Evolutionary conservation across 2,888 invertebrate species (phyloP), one percentile per base, ranked within the genome.

Genomic region (Oligia fasciuncula): DNA sequence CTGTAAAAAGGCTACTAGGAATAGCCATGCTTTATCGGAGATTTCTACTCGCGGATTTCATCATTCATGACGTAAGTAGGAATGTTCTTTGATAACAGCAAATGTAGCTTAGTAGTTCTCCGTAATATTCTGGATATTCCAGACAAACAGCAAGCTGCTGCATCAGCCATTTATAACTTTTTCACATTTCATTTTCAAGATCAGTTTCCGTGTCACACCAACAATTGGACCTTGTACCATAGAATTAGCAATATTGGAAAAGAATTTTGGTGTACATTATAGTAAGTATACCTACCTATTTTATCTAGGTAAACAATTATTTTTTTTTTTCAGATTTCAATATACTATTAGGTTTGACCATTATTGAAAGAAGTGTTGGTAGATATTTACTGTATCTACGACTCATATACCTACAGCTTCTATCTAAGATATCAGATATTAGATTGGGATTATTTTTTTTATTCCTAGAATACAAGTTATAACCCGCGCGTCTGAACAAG

Each of bases 401-500:
- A 17, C n/a, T 9, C n/a, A 17, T 43, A 43, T 49, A 49, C 9
- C 1, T 46, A 29, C 19, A 63, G 46, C 43, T 63, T 23, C 29
- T 35, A 63, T 4, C 4, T 17, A 17, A 65, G 11, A 11, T 19
- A 1, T 40, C 40, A 65, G 9, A 23, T 19, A 35, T 8, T 35
- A 40, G 23, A 11, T 11, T 40, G 4, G 0, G 19, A 23, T 40
- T 40, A 1, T 11, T 40, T n/a, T 17, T n/a, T n/a, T 19, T 54
- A 72, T 54, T 54, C 6, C 43, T 29, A 23, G 5, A 19, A 51
- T 46, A n/a, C 19, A 71, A 29, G 51, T 46, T 19, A 2, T 54
- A 49, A 73, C 23, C 49, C 35, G 72, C 70, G 49, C 88, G 90
- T 91, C 79, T 88, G 79, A 8, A 19, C 40, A 23, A 40, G 62